Evolutionary conservation across 1,140 invertebrate genomes (phyloP).

Genomic region (Probaryconus sp.): DNA sequence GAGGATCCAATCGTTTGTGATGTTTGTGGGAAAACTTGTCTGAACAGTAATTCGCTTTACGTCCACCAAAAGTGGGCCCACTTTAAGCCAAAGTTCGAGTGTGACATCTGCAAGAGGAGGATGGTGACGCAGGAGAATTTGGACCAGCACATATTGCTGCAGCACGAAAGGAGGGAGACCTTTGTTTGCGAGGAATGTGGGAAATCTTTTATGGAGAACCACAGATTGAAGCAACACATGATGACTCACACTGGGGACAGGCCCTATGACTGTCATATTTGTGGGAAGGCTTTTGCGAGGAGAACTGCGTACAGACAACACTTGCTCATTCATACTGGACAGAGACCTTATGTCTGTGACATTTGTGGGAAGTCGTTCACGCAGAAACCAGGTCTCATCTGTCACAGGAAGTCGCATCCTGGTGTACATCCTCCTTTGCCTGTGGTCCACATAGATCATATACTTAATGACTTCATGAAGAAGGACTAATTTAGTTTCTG

Average conservation of each 20-base stretch:
- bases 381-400: slow-evolving; percentile 73
- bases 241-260: slow-evolving; percentile 85
- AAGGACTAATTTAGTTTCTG: slow-evolving; percentile 50
- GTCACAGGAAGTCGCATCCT: slow-evolving; percentile 71
- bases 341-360: slow-evolving; percentile 80
- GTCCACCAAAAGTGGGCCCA: slow-evolving; percentile 71
- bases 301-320: slow-evolving; percentile 80
- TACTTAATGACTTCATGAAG: slow-evolving; percentile 69
- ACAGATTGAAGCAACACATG: slow-evolving; percentile 79
- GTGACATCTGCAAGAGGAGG: slow-evolving; percentile 66
- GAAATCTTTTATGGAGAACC: slow-evolving; percentile 81
- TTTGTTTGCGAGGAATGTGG: slow-evolving; percentile 85
- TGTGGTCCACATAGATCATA: slow-evolving; percentile 57
- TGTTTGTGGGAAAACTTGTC: slow-evolving; percentile 76
- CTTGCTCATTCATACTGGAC: slow-evolving; percentile 83
- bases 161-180: slow-evolving; percentile 70
- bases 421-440: slow-evolving; percentile 70
- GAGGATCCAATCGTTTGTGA: slow-evolving; percentile 77
- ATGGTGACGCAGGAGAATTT: slow-evolving; percentile 71
- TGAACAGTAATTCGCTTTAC: slow-evolving; percentile 65
- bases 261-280: slow-evolving; percentile 87
- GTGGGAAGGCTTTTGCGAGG: slow-evolving; percentile 85
- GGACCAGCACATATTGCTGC: slow-evolving; percentile 67
- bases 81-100: slow-evolving; percentile 70
- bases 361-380: slow-evolving; percentile 76